Base-by-base conservation (phyloP, 2,888 invertebrate genomes). In the Pheosia tremula region DNA sequence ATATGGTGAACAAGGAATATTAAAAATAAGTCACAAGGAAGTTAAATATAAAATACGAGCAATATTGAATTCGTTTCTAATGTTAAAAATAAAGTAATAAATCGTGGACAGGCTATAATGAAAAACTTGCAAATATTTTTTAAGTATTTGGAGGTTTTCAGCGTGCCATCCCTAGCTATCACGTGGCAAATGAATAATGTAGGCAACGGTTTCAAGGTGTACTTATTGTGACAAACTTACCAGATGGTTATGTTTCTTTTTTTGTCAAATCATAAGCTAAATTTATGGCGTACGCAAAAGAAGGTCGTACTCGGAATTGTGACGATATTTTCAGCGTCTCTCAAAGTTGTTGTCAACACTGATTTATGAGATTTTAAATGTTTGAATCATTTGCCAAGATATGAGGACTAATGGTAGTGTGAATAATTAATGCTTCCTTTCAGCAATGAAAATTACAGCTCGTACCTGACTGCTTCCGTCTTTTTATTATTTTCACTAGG, bases 201-300 rank as follows among this genome's bases (percentile, higher is more conserved):
- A 63, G 36, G 24, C 41, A 53, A 39, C 57, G 58, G 56, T 60
- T 63, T 59, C 62, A 45, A 65, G 58, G 45, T 62, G 58, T 64
- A 47, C 41, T 55, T 58, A 60, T 64, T 43, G 43, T 60, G 65
- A 66, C 56, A 62, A 69, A 53, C 60, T 61, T 56, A 10, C 56
- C 56, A 59, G 55, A 61, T 62, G 53, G 64, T 60, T 59, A 60
- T 58, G 62, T 57, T 37, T 56, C 5, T 61, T 62, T 71, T 71
- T 66, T 62, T 47, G 41, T 55, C 54, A 62, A 61, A 60, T 62
- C 56, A 54, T 58, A 59, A 61, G 43, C 56, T 41, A 7, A 60
- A 65, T 58, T 60, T 62, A 63, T 56, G 43, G 52, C n/a, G 49
- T 53, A 54, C 60, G 61, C 45, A 47, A 47, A 45, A 24, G 11